A percentile compares a stretch with the other conserved stretches of the same genome.
Evolutionary conservation across 2,113 vertebrate genomes (phyloP).

Genomic region (Himantopus leucocephalus): DNA sequence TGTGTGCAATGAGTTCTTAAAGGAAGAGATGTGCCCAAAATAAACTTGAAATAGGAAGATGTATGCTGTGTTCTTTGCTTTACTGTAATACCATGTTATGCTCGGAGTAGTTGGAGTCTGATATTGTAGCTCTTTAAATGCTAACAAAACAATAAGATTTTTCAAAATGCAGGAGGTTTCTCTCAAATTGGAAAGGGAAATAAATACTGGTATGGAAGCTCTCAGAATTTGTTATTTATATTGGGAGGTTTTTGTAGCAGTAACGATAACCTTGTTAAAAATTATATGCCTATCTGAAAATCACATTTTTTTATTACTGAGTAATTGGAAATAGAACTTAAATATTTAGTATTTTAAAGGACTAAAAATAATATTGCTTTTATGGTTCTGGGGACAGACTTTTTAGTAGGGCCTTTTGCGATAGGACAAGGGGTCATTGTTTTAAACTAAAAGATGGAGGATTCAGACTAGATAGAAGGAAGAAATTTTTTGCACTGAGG

Average conservation of each 20-base stretch:
- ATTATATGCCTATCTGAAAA: neutral
- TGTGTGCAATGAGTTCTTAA: neutral
- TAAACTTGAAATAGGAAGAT: neutral
- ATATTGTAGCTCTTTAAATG: neutral
- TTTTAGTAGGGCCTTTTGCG: neutral
- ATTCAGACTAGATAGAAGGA: neutral
- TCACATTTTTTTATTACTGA: neutral
- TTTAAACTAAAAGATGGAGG: neutral
- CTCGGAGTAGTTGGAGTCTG: neutral
- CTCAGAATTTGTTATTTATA: neutral
- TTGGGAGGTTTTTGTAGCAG: neutral
- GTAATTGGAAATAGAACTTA: neutral
- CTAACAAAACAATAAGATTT: neutral
- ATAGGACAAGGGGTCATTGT: neutral
- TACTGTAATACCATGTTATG: neutral
- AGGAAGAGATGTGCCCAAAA: neutral
- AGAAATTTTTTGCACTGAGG: neutral
- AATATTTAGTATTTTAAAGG: neutral
- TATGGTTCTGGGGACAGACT: neutral
- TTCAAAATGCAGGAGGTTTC: neutral
- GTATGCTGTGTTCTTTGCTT: neutral
- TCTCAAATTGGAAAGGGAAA: neutral
- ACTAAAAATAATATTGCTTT: fast-evolving
- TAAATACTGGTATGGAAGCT: neutral
- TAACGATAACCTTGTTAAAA: neutral